A percentile compares a stretch with the other conserved stretches of the same genome.
Conservation (phyloP, 2,797 vertebrate species). For the Eulemur albifrons region DNA sequence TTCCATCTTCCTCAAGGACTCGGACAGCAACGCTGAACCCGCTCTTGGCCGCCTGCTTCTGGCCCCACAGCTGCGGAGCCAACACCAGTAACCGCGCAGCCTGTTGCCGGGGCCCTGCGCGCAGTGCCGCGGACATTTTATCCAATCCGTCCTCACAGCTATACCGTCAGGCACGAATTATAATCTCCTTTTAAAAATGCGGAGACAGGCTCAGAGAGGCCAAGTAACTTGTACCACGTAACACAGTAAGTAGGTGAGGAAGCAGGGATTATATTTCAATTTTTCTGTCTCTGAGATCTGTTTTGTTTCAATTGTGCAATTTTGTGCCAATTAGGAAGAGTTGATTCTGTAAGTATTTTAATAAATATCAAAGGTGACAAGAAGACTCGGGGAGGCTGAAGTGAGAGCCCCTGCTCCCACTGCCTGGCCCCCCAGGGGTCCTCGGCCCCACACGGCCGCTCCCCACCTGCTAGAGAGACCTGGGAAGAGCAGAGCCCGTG, state of each 20-base stretch:
- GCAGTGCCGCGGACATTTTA: rapidly evolving
- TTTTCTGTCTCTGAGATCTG: not conserved
- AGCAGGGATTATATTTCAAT: rapidly evolving
- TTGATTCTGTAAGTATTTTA: not conserved
- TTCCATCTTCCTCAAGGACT: not conserved
- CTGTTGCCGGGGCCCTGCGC: rapidly evolving
- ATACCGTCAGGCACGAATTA: rapidly evolving
- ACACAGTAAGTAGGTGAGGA: not conserved
- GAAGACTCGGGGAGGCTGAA: not conserved
- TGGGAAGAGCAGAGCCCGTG: not conserved
- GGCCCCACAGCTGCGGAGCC: rapidly evolving
- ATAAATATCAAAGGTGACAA: not conserved
- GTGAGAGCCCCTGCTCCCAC: not conserved
- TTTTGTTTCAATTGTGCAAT: not conserved
- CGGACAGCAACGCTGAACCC: rapidly evolving
- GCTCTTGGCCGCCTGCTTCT: rapidly evolving
- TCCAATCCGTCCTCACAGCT: not conserved
- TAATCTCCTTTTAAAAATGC: not conserved
- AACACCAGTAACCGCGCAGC: rapidly evolving
- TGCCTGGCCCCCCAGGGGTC: rapidly evolving
- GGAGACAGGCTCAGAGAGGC: not conserved
- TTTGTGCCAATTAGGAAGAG: not conserved
- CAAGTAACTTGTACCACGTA: rapidly evolving
- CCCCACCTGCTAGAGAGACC: not conserved
- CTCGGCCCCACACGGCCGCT: not conserved